A percentile compares a stretch with the other conserved stretches of the same genome.
These are phyloP conservation scores for Sylvia borin DNA, from an alignment of 2,797 vertebrate genomes.

Conservation along the genomic window DNA sequence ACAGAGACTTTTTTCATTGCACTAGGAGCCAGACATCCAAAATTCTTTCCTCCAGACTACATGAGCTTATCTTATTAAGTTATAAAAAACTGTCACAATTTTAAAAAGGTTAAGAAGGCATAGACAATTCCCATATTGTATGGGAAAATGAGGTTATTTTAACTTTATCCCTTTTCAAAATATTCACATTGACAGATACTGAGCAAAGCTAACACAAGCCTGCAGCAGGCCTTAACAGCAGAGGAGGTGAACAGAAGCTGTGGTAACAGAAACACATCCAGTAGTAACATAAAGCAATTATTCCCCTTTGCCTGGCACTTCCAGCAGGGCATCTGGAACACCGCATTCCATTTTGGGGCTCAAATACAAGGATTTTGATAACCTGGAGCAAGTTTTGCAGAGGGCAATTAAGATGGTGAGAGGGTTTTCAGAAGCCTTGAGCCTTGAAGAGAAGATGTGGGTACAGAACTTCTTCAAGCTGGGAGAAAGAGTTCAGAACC, in stretches of 20 bases:
- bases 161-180: not conserved
- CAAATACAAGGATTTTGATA: not conserved
- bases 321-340: not conserved
- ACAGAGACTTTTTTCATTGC: not conserved
- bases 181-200: fast-evolving
- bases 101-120: not conserved
- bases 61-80: not conserved
- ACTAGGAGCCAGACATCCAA: not conserved
- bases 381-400: not conserved
- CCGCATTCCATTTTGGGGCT: not conserved
- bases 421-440: not conserved
- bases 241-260: not conserved
- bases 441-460: not conserved
- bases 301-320: not conserved
- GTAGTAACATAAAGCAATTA: not conserved
- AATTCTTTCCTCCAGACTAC: not conserved
- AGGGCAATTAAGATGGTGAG: not conserved
- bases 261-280: not conserved
- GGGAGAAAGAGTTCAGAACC: not conserved
- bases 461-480: not conserved
- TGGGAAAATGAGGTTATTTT: not conserved
- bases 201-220: not conserved
- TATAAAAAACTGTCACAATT: not conserved
- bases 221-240: not conserved
- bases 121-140: not conserved